phyloP scores from a whole-genome alignment of 2,113 vertebrate genomes.

The Solea solea region DNA sequence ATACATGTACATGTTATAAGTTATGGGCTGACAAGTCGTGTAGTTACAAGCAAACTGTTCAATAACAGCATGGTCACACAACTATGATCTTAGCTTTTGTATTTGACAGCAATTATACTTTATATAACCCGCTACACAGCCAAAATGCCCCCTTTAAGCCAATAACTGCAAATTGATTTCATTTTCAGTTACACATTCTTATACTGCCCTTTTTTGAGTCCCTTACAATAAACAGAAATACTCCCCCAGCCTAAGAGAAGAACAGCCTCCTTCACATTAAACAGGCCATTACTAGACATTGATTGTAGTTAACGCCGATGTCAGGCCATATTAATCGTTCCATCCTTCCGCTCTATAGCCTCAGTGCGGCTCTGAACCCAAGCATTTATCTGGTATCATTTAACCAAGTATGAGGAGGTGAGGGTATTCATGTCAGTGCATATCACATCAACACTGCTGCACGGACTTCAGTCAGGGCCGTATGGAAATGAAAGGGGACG shows the following conservation, averaged over 20 bases:
- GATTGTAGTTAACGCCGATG: slow-evolving; percentile 72
- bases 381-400: slow-evolving; percentile 59
- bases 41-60: background rate
- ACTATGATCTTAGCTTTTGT: slow-evolving; percentile 31
- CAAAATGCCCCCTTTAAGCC: slow-evolving; percentile 13
- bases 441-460: slow-evolving; percentile 46
- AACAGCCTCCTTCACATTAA: slow-evolving; percentile 62
- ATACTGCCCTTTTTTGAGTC: slow-evolving; percentile 17
- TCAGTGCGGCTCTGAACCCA: slow-evolving; percentile 49
- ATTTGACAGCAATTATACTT: slow-evolving; percentile 38
- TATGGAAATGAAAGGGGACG: slow-evolving; percentile 43
- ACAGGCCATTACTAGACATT: slow-evolving; percentile 73
- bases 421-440: slow-evolving; percentile 61
- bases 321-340: slow-evolving; percentile 69
- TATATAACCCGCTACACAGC: slow-evolving; percentile 9
- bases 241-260: slow-evolving; percentile 29
- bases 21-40: background rate
- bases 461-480: slow-evolving; percentile 34
- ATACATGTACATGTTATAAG: too few species aligned
- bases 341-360: slow-evolving; percentile 60
- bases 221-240: slow-evolving; percentile 30
- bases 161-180: slow-evolving; percentile 42
- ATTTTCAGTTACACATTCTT: slow-evolving; percentile 17
- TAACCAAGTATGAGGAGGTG: slow-evolving; percentile 63
- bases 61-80: slow-evolving; percentile 12